Conservation (phyloP, 1,140 invertebrate species). For the Aphidius gifuensis region DNA sequence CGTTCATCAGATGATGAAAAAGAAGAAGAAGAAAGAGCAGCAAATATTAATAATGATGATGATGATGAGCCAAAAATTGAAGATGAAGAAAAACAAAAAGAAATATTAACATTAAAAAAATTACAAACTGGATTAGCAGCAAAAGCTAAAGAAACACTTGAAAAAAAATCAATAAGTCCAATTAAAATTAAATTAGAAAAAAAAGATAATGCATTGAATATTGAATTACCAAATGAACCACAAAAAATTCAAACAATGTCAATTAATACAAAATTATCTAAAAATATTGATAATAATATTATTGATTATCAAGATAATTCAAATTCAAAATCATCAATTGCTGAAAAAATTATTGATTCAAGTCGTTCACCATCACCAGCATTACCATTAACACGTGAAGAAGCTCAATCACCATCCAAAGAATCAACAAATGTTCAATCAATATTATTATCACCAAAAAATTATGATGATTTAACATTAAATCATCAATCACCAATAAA, state of each 20-base stretch:
- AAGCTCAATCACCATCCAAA: constrained; percentile 5
- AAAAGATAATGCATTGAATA: constrained; percentile 37
- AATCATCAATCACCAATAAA: too few relatives aligned
- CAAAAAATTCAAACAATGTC: constrained; percentile 20
- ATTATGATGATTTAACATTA: neutral
- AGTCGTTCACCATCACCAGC: constrained; percentile 30
- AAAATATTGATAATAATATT: too few relatives aligned
- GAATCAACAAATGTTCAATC: too few relatives aligned
- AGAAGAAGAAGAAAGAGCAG: constrained; percentile 38
- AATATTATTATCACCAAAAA: neutral
- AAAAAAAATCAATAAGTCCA: constrained; percentile 46
- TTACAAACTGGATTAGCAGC: constrained; percentile 63
- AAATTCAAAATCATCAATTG: constrained; percentile 6
- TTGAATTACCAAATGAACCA: constrained; percentile 38
- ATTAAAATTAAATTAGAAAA: constrained; percentile 40
- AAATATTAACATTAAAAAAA: constrained; percentile 62
- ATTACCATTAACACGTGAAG: constrained; percentile 26
- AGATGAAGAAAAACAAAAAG: constrained; percentile 54
- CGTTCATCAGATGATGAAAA: constrained; percentile 64
- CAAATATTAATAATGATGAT: constrained; percentile 38
- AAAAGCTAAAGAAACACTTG: constrained; percentile 57
- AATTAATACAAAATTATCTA: too few relatives aligned
- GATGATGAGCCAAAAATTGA: constrained; percentile 55
- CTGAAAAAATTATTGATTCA: constrained; percentile 17
- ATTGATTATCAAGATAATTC: too few relatives aligned